Percentiles rank a stretch among this genome's conserved stretches.
Evolutionary conservation across 2,113 vertebrate genomes (phyloP).

Genomic region (Ceyx melanurus): DNA sequence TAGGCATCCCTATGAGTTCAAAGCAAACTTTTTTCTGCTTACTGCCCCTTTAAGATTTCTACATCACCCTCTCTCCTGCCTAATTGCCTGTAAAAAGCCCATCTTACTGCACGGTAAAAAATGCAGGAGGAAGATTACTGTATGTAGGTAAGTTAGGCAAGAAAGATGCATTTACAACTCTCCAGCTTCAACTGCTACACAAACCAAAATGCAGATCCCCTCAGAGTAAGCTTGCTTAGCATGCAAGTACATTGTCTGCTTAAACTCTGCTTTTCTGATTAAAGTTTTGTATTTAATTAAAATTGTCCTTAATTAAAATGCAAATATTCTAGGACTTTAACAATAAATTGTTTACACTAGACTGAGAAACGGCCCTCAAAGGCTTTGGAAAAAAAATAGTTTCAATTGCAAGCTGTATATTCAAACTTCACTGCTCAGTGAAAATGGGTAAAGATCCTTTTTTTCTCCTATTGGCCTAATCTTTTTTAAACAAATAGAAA

Average conservation of each 20-base stretch:
- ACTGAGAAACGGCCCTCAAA: conserved; percentile 72
- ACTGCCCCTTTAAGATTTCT: background rate
- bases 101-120: conserved; percentile 18
- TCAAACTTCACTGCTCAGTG: conserved; percentile 71
- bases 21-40: background rate
- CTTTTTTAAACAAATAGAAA: conserved; percentile 63
- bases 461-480: conserved; percentile 61
- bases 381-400: conserved; percentile 65
- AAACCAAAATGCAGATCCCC: conserved; percentile 24
- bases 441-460: conserved; percentile 61
- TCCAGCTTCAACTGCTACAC: conserved; percentile 36
- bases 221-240: conserved; percentile 55
- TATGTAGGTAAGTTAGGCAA: conserved; percentile 47
- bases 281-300: conserved; percentile 79
- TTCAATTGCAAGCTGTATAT: conserved; percentile 69
- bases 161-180: conserved; percentile 27
- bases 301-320: conserved; percentile 79
- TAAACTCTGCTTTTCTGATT: conserved; percentile 71
- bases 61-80: background rate
- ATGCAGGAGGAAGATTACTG: conserved; percentile 13
- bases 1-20: background rate
- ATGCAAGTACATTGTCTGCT: conserved; percentile 61
- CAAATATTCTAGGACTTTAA: conserved; percentile 78
- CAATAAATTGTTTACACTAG: conserved; percentile 80
- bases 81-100: background rate